Base-by-base conservation (phyloP, 2,113 vertebrate species). In the Sander vitreus region DNA sequence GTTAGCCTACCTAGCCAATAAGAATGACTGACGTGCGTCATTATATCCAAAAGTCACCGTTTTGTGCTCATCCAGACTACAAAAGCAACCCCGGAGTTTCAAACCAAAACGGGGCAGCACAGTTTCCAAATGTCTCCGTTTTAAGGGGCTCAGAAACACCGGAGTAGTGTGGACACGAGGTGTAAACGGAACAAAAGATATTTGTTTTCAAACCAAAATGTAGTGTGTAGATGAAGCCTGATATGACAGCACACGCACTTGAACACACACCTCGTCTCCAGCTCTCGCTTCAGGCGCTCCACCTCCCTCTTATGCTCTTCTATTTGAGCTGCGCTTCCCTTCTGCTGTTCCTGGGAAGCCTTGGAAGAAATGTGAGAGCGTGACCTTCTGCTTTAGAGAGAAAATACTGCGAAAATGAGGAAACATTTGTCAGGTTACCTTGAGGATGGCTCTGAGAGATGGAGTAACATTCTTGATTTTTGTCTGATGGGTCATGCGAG, bases 291-390 rank as follows among this genome's bases (percentile, higher is more conserved):
- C 59, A 97, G 91, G 18, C 68, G 85, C 76, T 87, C 75, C 23
- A 96, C 96, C 87, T 97, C 96, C 85, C 69, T 91, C 78, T 93
- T 74, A 67, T 97, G 95, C 74, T 93, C 85, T 62, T 96, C 95
- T 0, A 94, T 95, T 86, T 93, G 95, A 78, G 48, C 66, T 73
- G 90, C 95, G 58, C 93, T 92, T 70, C 95, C 95, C 67, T n/a
- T 77, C 11, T 97, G 95, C 78, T 97, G 96, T 30, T 96, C 96
- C 91, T 96, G 96, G 82, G 95, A 96, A 6, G 95, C 96, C 97
- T 78, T 91, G 45, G 39, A 33, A 45, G 25, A 63, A 39, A 67
- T 9, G 2, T 2, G 47, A 48, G 19, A 25, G 7, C 4, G 13
- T 25, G 0, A 53, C 1, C 4, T 2, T 0, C 15, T 39, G 54